Evolutionary conservation across 2,888 invertebrate species (phyloP), one percentile per base, ranked within the genome.

Genomic region (Psylliodes chrysocephalus): DNA sequence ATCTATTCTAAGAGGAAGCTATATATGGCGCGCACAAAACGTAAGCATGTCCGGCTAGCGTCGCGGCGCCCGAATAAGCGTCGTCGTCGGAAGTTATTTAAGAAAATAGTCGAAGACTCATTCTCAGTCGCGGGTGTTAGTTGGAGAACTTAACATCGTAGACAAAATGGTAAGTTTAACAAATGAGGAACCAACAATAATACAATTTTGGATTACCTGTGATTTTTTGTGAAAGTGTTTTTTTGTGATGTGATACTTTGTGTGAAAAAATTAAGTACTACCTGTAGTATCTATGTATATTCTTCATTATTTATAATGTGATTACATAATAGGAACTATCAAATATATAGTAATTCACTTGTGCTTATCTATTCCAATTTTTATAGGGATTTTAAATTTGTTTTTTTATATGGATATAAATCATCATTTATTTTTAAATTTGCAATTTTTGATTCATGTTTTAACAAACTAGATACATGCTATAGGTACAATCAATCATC

Each of bases 101-200:
- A 80, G 79, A 71, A 66, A 70, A 68, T 28, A 22, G 54, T 28
- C 61, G 52, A 57, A 62, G 63, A 56, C 51, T 56, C 55, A 65
- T 69, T 69, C 69, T 69, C 78, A 81, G 81, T 81, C 78, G 80
- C 78, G 79, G 79, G 79, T 78, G 79, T 78, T 76, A 69, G 72
- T 77, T 75, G 75, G 77, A 77, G 75, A 77, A 72, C 67, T 68
- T 68, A 73, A 78, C 76, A 78, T 76, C 76, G 60, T 66, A 69
- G 69, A 78, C 78, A 78, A 67, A 73, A 81, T 81, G 81, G 81
- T 81, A 79, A 81, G 81, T 79, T 68, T 52, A 33, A 25, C 17
- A 42, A 33, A 49, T 30, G 33, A 22, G 38, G 17, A 19, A 22
- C n/a, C 30, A 44, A 25, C 38, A 18, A 1, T 7, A 25, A 4